Evolutionary conservation across 2,797 vertebrate genomes (phyloP).

Genomic region (Zenarchopterus dispar): DNA sequence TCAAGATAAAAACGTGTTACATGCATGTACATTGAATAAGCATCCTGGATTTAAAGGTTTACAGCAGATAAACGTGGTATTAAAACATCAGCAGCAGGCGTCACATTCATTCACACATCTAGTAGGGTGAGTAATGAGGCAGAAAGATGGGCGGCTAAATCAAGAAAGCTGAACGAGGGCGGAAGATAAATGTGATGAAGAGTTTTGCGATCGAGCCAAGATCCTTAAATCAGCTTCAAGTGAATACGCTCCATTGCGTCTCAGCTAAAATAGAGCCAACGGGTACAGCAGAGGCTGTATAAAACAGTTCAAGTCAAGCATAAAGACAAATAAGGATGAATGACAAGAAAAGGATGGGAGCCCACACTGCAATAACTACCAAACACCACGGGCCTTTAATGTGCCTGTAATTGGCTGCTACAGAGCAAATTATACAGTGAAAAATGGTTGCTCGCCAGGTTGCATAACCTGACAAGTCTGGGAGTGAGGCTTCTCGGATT

Average conservation of each 20-base stretch:
- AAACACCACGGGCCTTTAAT: conserved; percentile 40
- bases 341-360: conserved; percentile 8
- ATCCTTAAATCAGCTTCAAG: conserved; percentile 23
- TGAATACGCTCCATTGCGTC: conserved; percentile 32
- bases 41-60: conserved; percentile 40
- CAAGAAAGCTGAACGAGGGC: conserved; percentile 13
- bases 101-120: conserved; percentile 17
- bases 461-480: conserved; percentile 13
- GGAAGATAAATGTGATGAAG: conserved; percentile 28
- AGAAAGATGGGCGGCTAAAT: conserved; percentile 26
- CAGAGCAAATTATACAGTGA: conserved; percentile 65
- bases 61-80: conserved; percentile 30
- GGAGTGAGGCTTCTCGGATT: conserved; percentile 2
- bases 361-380: conserved; percentile 34
- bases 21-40: conserved; percentile 38
- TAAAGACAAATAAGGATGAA: conserved; percentile 3
- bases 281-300: conserved; percentile 8
- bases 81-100: conserved; percentile 48
- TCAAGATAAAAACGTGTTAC: conserved; percentile 46
- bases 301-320: neutral
- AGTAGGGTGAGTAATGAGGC: conserved; percentile 24
- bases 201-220: conserved; percentile 4
- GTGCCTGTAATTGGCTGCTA: conserved; percentile 61
- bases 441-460: conserved; percentile 37
- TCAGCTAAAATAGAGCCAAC: conserved; percentile 17